A percentile compares a stretch with the other conserved stretches of the same genome.
These are phyloP conservation scores for Etia nguti DNA, from an alignment of 2,113 vertebrate genomes.

Conservation along the genomic window DNA sequence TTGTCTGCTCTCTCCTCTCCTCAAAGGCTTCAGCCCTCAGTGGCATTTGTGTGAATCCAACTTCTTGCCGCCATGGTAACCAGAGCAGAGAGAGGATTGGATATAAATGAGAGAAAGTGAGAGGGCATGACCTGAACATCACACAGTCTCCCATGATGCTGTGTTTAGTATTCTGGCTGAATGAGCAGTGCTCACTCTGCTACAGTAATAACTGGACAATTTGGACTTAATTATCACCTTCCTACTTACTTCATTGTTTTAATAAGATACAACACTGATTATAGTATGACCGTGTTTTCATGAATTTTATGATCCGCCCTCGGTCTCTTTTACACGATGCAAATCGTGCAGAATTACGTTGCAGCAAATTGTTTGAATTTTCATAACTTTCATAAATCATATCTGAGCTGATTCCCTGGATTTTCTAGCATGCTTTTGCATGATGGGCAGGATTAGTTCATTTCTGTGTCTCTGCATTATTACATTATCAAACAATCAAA, in stretches of 20 bases:
- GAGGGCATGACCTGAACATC: conserved; percentile 40
- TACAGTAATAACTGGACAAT: neutral
- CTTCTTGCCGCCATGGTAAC: conserved; percentile 66
- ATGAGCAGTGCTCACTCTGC: neutral
- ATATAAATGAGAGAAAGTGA: conserved; percentile 49
- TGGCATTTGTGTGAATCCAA: conserved; percentile 61
- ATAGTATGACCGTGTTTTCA: neutral
- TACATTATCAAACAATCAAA: neutral
- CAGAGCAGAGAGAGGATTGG: conserved; percentile 21
- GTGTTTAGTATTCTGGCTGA: conserved; percentile 7
- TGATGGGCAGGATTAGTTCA: neutral
- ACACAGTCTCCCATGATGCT: conserved; percentile 7
- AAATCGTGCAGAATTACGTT: neutral
- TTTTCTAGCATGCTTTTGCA: neutral
- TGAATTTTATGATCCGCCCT: neutral
- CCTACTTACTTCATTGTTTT: neutral
- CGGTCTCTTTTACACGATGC: neutral
- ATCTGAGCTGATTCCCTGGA: neutral
- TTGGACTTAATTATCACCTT: neutral
- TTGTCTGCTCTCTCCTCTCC: conserved; percentile 5
- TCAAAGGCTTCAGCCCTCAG: conserved; percentile 33
- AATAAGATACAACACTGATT: neutral
- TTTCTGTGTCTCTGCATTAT: neutral
- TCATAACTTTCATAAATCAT: neutral
- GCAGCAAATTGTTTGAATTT: neutral